These are phyloP conservation scores for Rhopalosiphum padi DNA, from an alignment of 1,140 invertebrate species.

Conservation along the genomic window DNA sequence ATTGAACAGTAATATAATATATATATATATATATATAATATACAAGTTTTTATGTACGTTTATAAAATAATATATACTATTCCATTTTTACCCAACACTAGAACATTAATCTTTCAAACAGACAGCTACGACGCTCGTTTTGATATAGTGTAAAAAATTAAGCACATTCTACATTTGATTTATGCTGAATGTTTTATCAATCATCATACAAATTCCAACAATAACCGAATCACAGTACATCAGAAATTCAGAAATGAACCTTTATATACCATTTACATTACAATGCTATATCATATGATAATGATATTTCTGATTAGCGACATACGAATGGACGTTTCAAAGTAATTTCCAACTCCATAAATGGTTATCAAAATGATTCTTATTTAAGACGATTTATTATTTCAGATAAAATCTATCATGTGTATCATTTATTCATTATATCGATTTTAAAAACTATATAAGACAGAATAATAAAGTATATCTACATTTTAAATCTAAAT, in stretches of 20 bases:
- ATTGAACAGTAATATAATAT: not conserved
- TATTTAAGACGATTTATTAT: constrained; percentile 33
- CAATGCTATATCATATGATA: not conserved
- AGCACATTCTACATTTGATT: constrained; percentile 39
- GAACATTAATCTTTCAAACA: constrained; percentile 30
- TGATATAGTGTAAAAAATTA: constrained; percentile 34
- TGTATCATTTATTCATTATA: not conserved
- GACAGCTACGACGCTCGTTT: constrained; percentile 17
- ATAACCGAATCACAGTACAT: constrained; percentile 9
- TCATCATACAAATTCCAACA: constrained; percentile 32
- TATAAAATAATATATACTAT: not conserved
- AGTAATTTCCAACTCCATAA: constrained; percentile 28
- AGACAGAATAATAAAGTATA: not conserved
- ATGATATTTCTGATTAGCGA: constrained; percentile 15
- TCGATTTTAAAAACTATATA: not conserved
- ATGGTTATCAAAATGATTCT: constrained; percentile 11
- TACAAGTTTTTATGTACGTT: not conserved
- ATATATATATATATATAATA: not conserved
- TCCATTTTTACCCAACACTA: not conserved
- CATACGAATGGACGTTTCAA: not conserved
- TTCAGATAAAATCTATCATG: constrained; percentile 19
- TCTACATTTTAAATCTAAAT: not conserved
- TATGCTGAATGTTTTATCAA: constrained; percentile 32
- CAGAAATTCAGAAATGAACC: constrained; percentile 28
- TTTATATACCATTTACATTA: not conserved